Conservation (phyloP, 2,113 vertebrate genomes). For the Phalacrocorax carbo region DNA sequence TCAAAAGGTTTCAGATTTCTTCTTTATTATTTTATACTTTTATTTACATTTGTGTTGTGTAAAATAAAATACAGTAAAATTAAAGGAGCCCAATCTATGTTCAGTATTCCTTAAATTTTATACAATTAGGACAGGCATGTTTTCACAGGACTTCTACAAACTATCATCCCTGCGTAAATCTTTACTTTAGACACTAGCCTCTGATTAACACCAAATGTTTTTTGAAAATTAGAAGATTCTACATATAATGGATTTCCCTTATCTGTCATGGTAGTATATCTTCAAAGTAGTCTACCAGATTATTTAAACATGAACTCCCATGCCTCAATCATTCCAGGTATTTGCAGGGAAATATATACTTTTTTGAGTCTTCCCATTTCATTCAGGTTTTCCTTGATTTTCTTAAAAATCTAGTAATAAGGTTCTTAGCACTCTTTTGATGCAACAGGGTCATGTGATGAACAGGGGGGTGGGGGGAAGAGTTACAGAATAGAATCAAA, state of each 20-base stretch:
- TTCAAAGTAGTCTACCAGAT: neutral
- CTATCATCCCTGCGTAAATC: neutral
- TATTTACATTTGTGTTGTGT: neutral
- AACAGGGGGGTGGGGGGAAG: neutral
- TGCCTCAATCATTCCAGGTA: conserved; percentile 6
- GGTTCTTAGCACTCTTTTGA: neutral
- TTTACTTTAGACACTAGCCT: neutral
- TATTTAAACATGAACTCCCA: neutral
- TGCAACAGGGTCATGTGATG: neutral
- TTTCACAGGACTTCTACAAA: neutral
- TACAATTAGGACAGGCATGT: neutral
- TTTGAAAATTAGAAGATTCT: neutral
- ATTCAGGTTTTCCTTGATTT: neutral
- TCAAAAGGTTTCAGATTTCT: neutral
- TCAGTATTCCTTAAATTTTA: neutral
- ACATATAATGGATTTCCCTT: neutral
- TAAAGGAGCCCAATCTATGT: neutral
- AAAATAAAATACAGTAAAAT: neutral
- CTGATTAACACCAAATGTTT: neutral
- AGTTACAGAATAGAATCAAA: neutral
- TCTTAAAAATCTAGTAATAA: neutral
- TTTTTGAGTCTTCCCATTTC: neutral
- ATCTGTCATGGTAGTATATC: neutral
- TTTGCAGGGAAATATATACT: neutral
- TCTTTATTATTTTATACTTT: neutral